Evolutionary conservation across 2,113 vertebrate species (phyloP), one percentile per base, ranked within the genome.

Genomic region (Colistium nudipinnis): DNA sequence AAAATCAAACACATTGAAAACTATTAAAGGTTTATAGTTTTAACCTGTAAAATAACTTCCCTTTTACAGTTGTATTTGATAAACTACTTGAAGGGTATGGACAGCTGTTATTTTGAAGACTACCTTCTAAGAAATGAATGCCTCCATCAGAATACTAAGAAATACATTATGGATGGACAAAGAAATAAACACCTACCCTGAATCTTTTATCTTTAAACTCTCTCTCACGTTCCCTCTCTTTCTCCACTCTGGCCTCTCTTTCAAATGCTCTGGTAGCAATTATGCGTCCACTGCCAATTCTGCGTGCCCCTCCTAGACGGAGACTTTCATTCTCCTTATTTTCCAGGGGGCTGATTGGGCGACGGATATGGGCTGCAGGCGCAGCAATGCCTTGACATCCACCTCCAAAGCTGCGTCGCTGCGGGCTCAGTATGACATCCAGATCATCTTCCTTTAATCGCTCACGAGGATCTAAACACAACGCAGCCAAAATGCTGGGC

Each of bases 161-260:
- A 27, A 55, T 56, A 25, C 16, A 48, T 62, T 38, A 69, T 30
- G 1, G 6, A 61, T 49, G 1, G 10, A 65, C 7, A 13, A 19
- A 70, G 51, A 62, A 36, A 59, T 35, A 1, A 59, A 47, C 41
- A 90, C 88, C 57, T 78, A 99, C 98, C 96, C 98, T 92, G 87
- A 97, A 98, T 81, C 97, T 94, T 86, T 98, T 99, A 54, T 99
- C 98, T 69, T 98, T 99, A 74, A 94, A 96, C 86, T 98, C 96
- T 81, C 96, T 89, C 25, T 98, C 96, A 0, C 96, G 94, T 27
- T 98, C 96, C 22, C 96, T 76, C 35, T 97, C 96, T 61, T 96
- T 97, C 17, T 98, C 97, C 0, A 87, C 86, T 4, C 98, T 92
- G 20, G 94, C 87, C 62, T 99, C 97, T 66, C 97, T 94, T 57